Conservation (phyloP, 2,888 invertebrate genomes). For the Cephonodes hylas region DNA sequence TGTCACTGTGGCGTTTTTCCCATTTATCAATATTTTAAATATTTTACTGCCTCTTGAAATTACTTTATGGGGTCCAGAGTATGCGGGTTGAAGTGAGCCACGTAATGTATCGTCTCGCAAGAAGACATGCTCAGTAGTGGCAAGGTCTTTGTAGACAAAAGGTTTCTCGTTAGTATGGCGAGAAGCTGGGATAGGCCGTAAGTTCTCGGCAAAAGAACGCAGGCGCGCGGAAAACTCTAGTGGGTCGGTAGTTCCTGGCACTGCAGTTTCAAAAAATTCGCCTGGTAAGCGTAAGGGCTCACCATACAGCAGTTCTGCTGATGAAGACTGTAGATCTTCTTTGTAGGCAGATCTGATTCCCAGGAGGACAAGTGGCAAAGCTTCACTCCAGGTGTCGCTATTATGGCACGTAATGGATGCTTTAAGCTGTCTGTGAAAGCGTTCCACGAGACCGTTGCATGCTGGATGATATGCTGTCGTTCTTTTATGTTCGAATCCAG, state of each 20-base stretch:
- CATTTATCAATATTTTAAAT: neutral
- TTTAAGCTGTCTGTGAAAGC: constrained; percentile 24
- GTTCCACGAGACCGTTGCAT: constrained; percentile 21
- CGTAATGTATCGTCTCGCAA: constrained; percentile 10
- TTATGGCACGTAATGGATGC: constrained; percentile 17
- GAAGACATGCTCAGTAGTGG: constrained; percentile 13
- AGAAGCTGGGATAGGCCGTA: constrained; percentile 10
- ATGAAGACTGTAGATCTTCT: constrained; percentile 15
- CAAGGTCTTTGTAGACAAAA: constrained; percentile 13
- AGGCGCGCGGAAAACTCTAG: neutral
- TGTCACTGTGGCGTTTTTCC: neutral
- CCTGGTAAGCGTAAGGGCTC: constrained; percentile 9
- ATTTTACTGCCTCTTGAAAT: neutral
- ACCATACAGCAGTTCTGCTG: constrained; percentile 17
- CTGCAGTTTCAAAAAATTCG: neutral
- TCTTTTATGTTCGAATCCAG: too few species aligned
- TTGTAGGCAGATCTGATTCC: constrained; percentile 19
- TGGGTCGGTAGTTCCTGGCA: neutral
- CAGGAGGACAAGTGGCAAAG: constrained; percentile 15
- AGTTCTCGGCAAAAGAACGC: neutral
- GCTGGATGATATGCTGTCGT: constrained; percentile 24
- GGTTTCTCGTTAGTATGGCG: constrained; percentile 12
- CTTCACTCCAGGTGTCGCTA: constrained; percentile 16
- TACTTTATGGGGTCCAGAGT: neutral
- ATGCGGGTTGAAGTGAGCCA: neutral